These are phyloP conservation scores for Pangasianodon gigas DNA, from an alignment of 2,113 vertebrate species.

Conservation along the genomic window DNA sequence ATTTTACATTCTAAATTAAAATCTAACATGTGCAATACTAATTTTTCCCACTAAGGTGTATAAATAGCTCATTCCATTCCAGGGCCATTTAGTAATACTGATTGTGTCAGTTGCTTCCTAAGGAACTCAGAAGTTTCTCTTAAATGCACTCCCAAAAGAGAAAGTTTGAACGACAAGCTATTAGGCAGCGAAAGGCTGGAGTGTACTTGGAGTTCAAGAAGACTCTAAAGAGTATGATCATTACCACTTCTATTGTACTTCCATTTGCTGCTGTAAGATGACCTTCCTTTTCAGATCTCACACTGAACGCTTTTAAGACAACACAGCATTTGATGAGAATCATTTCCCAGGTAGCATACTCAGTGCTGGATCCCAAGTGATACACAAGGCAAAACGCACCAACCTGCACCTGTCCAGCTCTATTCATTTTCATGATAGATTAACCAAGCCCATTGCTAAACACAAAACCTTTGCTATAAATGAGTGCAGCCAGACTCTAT, in stretches of 20 bases:
- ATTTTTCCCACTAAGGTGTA: too few species aligned
- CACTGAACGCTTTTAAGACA: conserved; percentile 21
- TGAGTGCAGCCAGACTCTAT: not conserved
- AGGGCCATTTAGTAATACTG: not conserved
- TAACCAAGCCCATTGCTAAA: conserved; percentile 22
- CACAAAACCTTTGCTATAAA: conserved; percentile 43
- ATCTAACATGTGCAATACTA: not conserved
- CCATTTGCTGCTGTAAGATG: not conserved
- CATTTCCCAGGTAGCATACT: conserved; percentile 31
- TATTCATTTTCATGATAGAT: conserved; percentile 51
- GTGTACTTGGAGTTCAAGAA: not conserved
- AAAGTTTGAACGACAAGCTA: not conserved
- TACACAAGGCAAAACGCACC: conserved; percentile 39
- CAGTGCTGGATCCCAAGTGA: conserved; percentile 48
- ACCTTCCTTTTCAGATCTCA: conserved; percentile 7
- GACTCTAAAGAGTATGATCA: not conserved
- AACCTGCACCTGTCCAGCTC: conserved; percentile 38
- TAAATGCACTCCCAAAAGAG: not conserved
- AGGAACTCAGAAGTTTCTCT: not conserved
- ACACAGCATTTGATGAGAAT: conserved; percentile 35
- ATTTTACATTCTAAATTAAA: not conserved
- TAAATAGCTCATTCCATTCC: not conserved
- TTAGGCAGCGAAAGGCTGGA: not conserved
- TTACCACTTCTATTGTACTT: not conserved
- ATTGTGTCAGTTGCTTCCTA: not conserved